Percentiles rank a stretch among this genome's conserved stretches.
Conservation (phyloP, 2,113 vertebrate species). For the Silurus glanis region DNA sequence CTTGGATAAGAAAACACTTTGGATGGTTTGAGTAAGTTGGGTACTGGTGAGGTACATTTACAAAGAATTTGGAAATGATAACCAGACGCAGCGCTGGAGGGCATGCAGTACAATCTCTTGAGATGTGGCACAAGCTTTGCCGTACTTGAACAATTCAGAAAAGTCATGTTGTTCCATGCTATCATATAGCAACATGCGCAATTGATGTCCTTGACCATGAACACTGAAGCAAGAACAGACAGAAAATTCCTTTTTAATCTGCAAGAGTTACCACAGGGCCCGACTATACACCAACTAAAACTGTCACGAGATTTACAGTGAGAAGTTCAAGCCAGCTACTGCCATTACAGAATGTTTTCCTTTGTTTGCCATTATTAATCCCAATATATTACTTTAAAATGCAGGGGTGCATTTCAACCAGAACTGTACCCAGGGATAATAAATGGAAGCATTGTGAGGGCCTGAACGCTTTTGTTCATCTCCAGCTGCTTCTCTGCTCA, state of each 20-base stretch:
- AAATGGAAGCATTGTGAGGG: slow-evolving; percentile 67
- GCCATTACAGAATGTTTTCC: slow-evolving; percentile 67
- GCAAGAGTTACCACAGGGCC: slow-evolving; percentile 62
- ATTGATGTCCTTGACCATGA: slow-evolving; percentile 58
- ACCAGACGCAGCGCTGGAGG: slow-evolving; percentile 15
- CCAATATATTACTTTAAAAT: slow-evolving; percentile 69
- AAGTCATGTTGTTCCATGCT: slow-evolving; percentile 25
- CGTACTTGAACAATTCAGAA: slow-evolving; percentile 14
- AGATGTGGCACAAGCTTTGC: slow-evolving; percentile 21
- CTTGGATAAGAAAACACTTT: slow-evolving; percentile 13
- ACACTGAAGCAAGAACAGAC: slow-evolving; percentile 62
- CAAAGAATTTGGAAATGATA: slow-evolving; percentile 38
- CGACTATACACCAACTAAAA: slow-evolving; percentile 60
- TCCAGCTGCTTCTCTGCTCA: slow-evolving; percentile 77
- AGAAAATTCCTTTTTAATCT: slow-evolving; percentile 64
- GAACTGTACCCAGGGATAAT: slow-evolving; percentile 61
- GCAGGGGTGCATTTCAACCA: slow-evolving; percentile 58
- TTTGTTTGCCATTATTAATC: slow-evolving; percentile 76
- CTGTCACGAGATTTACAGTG: slow-evolving; percentile 69
- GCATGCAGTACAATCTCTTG: slow-evolving; percentile 20
- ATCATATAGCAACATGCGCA: slow-evolving; percentile 56
- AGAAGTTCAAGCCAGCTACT: slow-evolving; percentile 63
- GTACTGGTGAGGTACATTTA: slow-evolving; percentile 17
- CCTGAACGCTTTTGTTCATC: slow-evolving; percentile 70
- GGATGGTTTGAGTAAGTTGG: slow-evolving; percentile 28